Evolutionary conservation across 2,888 invertebrate species (phyloP).

Genomic region (Eumerus sabulonum): DNA sequence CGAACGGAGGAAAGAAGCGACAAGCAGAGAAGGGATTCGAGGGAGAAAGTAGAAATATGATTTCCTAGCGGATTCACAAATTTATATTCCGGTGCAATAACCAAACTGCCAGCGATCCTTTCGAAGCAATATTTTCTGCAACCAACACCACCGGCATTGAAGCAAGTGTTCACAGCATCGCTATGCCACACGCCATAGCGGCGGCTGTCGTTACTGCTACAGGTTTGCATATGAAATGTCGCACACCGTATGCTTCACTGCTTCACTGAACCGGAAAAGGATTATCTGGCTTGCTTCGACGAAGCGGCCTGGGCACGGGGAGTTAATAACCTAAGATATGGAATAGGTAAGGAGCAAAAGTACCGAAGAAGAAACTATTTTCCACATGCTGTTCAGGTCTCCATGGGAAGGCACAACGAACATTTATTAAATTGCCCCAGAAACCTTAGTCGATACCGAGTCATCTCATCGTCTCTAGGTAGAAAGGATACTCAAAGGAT

Average conservation of each 20-base stretch:
- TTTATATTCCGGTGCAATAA: constrained; percentile 59
- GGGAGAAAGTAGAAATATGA: constrained; percentile 40
- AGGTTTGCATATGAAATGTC: constrained; percentile 67
- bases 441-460: constrained; percentile 46
- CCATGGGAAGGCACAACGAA: constrained; percentile 17
- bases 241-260: constrained; percentile 62
- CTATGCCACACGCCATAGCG: neutral
- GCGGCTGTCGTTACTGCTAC: constrained; percentile 19
- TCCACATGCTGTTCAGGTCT: constrained; percentile 36
- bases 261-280: constrained; percentile 64
- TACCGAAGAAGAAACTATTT: constrained; percentile 54
- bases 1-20: constrained; percentile 26
- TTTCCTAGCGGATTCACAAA: constrained; percentile 55
- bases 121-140: neutral
- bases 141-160: constrained; percentile 1
- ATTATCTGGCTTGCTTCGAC: constrained; percentile 50
- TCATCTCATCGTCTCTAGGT: constrained; percentile 18
- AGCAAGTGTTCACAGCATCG: neutral
- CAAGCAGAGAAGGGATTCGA: constrained; percentile 7
- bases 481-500: constrained; percentile 12
- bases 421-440: constrained; percentile 66
- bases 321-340: constrained; percentile 3
- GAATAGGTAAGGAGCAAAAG: constrained; percentile 26
- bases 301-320: constrained; percentile 21
- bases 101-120: constrained; percentile 37